Conservation (phyloP, 2,113 vertebrate genomes). For the Macrotis lagotis region DNA sequence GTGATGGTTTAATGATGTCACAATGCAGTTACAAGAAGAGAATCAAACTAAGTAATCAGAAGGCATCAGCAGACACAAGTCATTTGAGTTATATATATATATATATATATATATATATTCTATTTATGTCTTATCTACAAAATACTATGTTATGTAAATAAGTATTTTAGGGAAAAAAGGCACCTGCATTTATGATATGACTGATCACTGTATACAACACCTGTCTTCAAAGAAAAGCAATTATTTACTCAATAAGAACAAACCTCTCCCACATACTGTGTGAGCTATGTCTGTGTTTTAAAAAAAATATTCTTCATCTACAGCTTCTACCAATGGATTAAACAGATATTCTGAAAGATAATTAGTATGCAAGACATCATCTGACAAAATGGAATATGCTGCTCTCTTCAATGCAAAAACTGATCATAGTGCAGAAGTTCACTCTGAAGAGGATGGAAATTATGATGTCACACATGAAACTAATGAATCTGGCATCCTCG, state of each 20-base stretch:
- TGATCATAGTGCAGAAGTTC: slow-evolving; percentile 37
- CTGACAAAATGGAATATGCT: slow-evolving; percentile 53
- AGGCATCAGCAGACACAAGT: slow-evolving; percentile 10
- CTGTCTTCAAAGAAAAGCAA: slow-evolving; percentile 52
- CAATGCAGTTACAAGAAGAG: slow-evolving; percentile 22
- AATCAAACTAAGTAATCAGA: slow-evolving; percentile 24
- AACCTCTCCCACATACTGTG: slow-evolving; percentile 24
- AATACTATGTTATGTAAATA: slow-evolving; percentile 39
- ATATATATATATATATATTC: background rate
- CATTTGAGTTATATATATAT: background rate
- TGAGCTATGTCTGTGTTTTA: slow-evolving; percentile 25
- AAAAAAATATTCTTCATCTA: slow-evolving; percentile 40
- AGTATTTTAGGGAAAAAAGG: slow-evolving; percentile 39
- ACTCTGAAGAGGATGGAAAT: slow-evolving; percentile 56
- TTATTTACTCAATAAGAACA: slow-evolving; percentile 42
- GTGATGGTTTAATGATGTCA: slow-evolving; percentile 10
- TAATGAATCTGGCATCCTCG: slow-evolving; percentile 41
- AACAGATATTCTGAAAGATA: slow-evolving; percentile 49
- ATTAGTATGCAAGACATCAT: slow-evolving; percentile 36
- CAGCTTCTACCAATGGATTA: slow-evolving; percentile 31
- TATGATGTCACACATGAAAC: slow-evolving; percentile 55
- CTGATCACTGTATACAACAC: background rate
- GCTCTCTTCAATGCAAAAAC: slow-evolving; percentile 37
- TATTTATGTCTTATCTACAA: slow-evolving; percentile 24
- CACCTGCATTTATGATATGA: slow-evolving; percentile 53